phyloP scores from a whole-genome alignment of 1,140 invertebrate genomes.

The Drosophila cardini region DNA sequence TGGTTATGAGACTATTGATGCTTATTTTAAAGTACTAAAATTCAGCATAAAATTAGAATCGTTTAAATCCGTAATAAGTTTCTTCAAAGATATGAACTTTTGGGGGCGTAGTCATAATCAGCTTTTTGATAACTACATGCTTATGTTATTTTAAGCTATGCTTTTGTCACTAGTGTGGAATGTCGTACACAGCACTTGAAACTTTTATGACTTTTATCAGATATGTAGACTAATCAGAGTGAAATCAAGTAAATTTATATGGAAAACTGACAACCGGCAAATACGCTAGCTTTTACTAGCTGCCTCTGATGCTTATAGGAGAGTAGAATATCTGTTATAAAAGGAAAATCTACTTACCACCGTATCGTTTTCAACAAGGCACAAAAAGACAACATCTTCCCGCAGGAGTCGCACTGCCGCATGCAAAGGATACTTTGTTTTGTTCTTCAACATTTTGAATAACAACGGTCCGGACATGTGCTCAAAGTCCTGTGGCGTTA shows the following conservation, averaged over 20 bases:
- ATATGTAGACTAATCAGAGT: too few species aligned
- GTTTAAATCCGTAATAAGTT: background rate
- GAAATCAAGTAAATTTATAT: too few species aligned
- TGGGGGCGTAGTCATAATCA: background rate
- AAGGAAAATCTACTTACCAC: conserved; percentile 88
- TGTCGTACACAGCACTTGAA: too few species aligned
- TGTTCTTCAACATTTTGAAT: conserved; percentile 95
- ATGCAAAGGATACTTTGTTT: conserved; percentile 95
- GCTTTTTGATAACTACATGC: background rate
- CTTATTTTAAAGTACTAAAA: too few species aligned
- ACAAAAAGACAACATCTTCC: conserved; percentile 97
- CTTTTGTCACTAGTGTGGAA: too few species aligned
- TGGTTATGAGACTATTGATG: too few species aligned
- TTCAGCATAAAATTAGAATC: background rate
- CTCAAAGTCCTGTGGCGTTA: conserved; percentile 94
- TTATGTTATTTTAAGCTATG: too few species aligned
- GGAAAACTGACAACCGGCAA: too few species aligned
- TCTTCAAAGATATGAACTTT: background rate
- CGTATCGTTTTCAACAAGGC: conserved; percentile 94
- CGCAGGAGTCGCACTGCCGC: conserved; percentile 93
- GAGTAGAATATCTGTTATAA: background rate
- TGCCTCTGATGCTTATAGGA: background rate
- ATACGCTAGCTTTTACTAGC: too few species aligned
- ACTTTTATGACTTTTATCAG: too few species aligned
- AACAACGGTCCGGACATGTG: conserved; percentile 95